These are phyloP conservation scores for Drosophila formosana DNA, from an alignment of 2,888 invertebrate species.

Conservation along the genomic window DNA sequence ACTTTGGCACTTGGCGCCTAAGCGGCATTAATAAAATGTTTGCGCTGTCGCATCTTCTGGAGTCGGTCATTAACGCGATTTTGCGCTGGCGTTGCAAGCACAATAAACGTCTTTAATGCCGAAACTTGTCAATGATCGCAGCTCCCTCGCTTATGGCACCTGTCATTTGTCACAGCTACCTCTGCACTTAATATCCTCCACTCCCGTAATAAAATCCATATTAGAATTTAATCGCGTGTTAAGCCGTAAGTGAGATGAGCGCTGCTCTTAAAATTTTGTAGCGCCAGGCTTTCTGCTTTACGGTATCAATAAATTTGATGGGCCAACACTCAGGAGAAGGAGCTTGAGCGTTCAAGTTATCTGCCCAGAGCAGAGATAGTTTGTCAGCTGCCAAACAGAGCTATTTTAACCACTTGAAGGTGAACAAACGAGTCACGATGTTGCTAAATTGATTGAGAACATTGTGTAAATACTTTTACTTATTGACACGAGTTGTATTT, in stretches of 20 bases:
- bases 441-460: conserved; percentile 63
- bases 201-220: conserved; percentile 66
- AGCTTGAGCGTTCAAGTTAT: not conserved
- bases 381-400: not conserved
- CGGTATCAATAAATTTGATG: conserved; percentile 64
- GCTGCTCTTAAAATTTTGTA: conserved; percentile 41
- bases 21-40: conserved; percentile 61
- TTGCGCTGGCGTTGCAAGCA: conserved; percentile 51
- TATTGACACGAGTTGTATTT: conserved; percentile 50
- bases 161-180: conserved; percentile 29
- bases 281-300: conserved; percentile 43
- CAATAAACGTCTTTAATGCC: conserved; percentile 75
- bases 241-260: conserved; percentile 57
- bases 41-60: conserved; percentile 7
- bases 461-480: conserved; percentile 65
- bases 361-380: conserved; percentile 1
- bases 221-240: conserved; percentile 76
- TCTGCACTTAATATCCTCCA: conserved; percentile 38
- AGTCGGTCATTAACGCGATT: conserved; percentile 54
- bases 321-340: not conserved
- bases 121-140: conserved; percentile 52
- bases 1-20: conserved; percentile 61
- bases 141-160: conserved; percentile 28
- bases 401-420: not conserved
- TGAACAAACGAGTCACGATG: no score